Conservation (phyloP, 2,797 vertebrate species). For the Zenarchopterus dispar region DNA sequence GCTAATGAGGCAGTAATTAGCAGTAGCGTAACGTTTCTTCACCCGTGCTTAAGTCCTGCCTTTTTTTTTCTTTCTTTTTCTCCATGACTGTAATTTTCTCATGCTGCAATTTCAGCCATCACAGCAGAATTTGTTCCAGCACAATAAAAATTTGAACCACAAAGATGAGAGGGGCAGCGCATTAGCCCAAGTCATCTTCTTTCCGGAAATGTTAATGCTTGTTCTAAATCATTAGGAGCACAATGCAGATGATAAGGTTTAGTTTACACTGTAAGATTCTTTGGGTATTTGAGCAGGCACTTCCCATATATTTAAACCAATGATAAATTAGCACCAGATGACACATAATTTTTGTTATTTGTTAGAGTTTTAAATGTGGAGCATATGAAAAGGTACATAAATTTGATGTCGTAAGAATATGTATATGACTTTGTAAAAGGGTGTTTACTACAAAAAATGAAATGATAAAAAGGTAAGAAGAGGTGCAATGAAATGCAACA, state of each 20-base stretch:
- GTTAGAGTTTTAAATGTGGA: too few relatives aligned
- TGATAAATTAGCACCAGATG: too few relatives aligned
- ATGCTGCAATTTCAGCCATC: constrained; percentile 79
- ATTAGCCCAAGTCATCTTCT: constrained; percentile 55
- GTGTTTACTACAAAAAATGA: too few relatives aligned
- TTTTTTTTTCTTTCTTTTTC: constrained; percentile 41
- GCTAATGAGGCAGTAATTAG: constrained; percentile 84
- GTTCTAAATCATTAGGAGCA: constrained; percentile 31
- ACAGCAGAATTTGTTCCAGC: constrained; percentile 74
- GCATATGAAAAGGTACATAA: too few relatives aligned
- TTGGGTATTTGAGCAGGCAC: too few relatives aligned
- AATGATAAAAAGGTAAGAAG: too few relatives aligned
- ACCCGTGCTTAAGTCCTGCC: constrained; percentile 76
- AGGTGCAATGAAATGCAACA: too few relatives aligned
- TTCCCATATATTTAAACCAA: too few relatives aligned
- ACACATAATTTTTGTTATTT: too few relatives aligned
- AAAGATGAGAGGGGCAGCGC: constrained; percentile 50
- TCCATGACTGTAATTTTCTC: constrained; percentile 71
- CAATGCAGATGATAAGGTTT: constrained; percentile 33
- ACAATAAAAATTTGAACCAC: constrained; percentile 63
- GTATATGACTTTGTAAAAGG: too few relatives aligned
- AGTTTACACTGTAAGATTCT: background rate
- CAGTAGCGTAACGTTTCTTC: constrained; percentile 75
- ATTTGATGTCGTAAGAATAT: too few relatives aligned
- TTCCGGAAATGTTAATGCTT: constrained; percentile 53